Conservation (phyloP, 2,888 invertebrate species). For the Thumatha senex region DNA sequence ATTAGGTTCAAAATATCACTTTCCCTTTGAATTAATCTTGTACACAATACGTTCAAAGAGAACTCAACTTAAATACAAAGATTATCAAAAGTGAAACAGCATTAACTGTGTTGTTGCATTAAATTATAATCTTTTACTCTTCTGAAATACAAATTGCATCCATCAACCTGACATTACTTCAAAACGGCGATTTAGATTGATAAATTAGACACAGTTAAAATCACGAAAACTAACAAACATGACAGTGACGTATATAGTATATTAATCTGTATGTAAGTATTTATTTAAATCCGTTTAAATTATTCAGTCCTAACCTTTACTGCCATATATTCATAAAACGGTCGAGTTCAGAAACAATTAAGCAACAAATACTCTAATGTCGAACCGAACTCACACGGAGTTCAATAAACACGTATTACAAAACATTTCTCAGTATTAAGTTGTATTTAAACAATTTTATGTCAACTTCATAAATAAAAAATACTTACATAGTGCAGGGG, state of each 20-base stretch:
- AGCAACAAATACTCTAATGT: slow-evolving; percentile 10
- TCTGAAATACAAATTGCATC: background rate
- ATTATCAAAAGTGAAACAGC: background rate
- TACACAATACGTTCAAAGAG: too few species aligned
- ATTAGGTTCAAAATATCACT: too few species aligned
- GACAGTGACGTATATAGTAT: background rate
- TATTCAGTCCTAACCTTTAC: background rate
- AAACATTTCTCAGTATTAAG: slow-evolving; percentile 33
- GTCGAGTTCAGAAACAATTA: slow-evolving; percentile 21
- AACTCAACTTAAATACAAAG: too few species aligned
- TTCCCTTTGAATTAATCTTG: too few species aligned
- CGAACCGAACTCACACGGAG: slow-evolving; percentile 36
- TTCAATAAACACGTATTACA: slow-evolving; percentile 14
- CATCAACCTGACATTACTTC: slow-evolving; percentile 2
- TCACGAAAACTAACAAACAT: background rate
- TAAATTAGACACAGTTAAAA: slow-evolving; percentile 3
- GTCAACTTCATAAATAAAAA: slow-evolving; percentile 36
- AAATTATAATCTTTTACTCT: background rate
- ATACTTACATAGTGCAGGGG: slow-evolving; percentile 50
- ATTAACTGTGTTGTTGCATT: background rate
- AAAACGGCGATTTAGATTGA: slow-evolving; percentile 1
- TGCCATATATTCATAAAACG: slow-evolving; percentile 19
- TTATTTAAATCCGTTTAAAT: too few species aligned
- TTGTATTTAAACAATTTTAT: slow-evolving; percentile 42
- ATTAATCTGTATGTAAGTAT: slow-evolving; percentile 1